Evolutionary conservation across 2,113 vertebrate genomes (phyloP), one percentile per base, ranked within the genome.

Genomic region (Cranoglanis bouderius): DNA sequence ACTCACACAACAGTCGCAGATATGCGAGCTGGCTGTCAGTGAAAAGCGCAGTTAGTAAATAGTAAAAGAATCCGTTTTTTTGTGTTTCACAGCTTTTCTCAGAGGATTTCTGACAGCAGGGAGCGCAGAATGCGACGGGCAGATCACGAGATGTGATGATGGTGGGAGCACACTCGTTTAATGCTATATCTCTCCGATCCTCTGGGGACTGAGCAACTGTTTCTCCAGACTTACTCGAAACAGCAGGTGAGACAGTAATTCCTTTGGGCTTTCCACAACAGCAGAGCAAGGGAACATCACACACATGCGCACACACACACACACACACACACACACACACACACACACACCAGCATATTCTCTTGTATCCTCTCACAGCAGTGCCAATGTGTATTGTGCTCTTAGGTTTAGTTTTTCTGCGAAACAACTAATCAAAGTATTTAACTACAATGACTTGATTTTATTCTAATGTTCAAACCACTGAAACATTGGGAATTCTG

Each of bases 201-300:
- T 91, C 91, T 88, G 88, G 90, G 89, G 89, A 88, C 67, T 38
- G 86, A 74, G 86, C 91, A 91, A 91, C 92, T 91, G 92, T 90
- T 92, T 88, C 91, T 92, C 53, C n/a, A 86, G 85, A 90, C 88
- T 89, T 77, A 49, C 78, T 88, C 77, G 87, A 86, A 91, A 90
- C 87, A 89, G 90, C 90, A 91, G 89, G 91, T 88, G 88, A 91
- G 89, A 92, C 92, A 90, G 87, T 87, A 87, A 82, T 87, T 91
- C 92, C 92, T 91, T 85, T 74, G 85, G 91, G 92, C 88, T 85
- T 89, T 90, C 85, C 90, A 90, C 88, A 93, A 88, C 82, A 86
- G 83, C 89, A 88, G 90, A 92, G 90, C 88, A 74, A 92, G 87
- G 85, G 87, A 90, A 90, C 85, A 89, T 90, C 92, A 89, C 90